phyloP scores from a whole-genome alignment of 2,113 vertebrate genomes.

The Tachysurus vachellii region DNA sequence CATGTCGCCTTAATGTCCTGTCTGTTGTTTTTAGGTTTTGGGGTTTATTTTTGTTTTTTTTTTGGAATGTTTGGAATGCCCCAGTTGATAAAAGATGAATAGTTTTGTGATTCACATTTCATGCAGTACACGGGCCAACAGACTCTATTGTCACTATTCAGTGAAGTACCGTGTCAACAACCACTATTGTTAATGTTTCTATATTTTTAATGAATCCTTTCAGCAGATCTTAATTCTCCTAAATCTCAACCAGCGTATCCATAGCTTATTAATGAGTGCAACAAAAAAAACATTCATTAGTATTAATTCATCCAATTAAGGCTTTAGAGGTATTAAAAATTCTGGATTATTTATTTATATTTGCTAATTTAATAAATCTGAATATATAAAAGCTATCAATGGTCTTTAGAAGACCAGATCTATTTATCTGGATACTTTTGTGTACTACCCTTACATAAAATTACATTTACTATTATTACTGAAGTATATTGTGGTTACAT shows the following conservation, averaged over 20 bases:
- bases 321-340: not conserved
- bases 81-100: constrained; percentile 65
- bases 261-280: not conserved
- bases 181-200: not conserved
- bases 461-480: not conserved
- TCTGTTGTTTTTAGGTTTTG: not conserved
- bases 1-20: not conserved
- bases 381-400: not conserved
- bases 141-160: not conserved
- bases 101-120: constrained; percentile 50
- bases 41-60: constrained; percentile 28
- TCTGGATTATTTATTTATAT: not conserved
- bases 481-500: no score
- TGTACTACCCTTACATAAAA: not conserved
- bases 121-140: constrained; percentile 2
- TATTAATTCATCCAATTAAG: no score
- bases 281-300: no score
- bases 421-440: not conserved
- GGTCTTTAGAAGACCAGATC: not conserved
- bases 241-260: not conserved
- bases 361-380: not conserved
- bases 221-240: not conserved
- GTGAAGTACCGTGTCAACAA: not conserved
- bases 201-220: constrained; percentile 19
- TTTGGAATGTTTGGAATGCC: constrained; percentile 15